Evolutionary conservation across 2,888 invertebrate species (phyloP).

Genomic region (Trisateles emortualis): DNA sequence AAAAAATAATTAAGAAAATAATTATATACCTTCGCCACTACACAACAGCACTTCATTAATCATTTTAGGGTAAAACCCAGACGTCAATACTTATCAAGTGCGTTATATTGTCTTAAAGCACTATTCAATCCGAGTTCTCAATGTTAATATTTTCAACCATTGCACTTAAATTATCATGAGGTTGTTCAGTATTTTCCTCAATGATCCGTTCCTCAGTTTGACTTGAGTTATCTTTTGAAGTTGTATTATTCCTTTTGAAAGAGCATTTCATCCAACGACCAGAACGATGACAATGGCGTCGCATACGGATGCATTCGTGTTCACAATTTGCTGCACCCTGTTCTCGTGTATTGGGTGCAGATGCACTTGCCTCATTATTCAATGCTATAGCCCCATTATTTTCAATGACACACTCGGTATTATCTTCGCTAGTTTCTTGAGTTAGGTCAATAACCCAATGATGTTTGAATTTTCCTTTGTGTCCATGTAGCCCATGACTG

Average conservation of each 20-base stretch:
- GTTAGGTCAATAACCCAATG: conserved; percentile 38
- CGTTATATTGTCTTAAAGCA: conserved; percentile 15
- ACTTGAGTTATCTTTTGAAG: conserved; percentile 24
- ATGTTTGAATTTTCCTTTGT: conserved; percentile 35
- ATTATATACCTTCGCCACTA: conserved; percentile 30
- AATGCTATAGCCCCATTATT: conserved; percentile 29
- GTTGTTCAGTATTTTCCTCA: conserved; percentile 22
- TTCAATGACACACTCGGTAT: conserved; percentile 10
- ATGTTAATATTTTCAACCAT: conserved; percentile 50
- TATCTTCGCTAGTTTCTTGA: conserved; percentile 29
- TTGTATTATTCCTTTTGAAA: conserved; percentile 10
- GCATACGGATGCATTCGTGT: neutral
- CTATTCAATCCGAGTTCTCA: conserved; percentile 28
- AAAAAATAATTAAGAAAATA: conserved; percentile 9
- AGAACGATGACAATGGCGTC: conserved; percentile 26
- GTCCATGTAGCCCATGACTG: conserved; percentile 21
- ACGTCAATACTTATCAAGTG: conserved; percentile 10
- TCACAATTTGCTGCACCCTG: conserved; percentile 8
- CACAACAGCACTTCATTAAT: conserved; percentile 14
- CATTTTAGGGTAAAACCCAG: conserved; percentile 12
- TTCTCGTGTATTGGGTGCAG: conserved; percentile 10
- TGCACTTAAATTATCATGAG: conserved; percentile 40
- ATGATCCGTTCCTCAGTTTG: conserved; percentile 29
- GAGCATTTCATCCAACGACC: conserved; percentile 14
- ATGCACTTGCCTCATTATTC: conserved; percentile 16